A percentile compares a stretch with the other conserved stretches of the same genome.
Evolutionary conservation across 2,888 invertebrate genomes (phyloP).

Genomic region (Heliconius ethilla): DNA sequence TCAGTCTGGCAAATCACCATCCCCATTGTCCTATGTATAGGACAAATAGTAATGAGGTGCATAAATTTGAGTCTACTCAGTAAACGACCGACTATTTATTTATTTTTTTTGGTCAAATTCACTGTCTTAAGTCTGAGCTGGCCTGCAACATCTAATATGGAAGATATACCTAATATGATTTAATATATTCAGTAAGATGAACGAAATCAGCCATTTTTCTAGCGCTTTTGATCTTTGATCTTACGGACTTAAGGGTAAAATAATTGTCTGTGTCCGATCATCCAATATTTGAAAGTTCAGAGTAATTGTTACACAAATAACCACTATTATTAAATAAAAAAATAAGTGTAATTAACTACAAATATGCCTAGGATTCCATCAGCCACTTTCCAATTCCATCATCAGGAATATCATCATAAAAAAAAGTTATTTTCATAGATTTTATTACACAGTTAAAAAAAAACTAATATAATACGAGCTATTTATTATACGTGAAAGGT

Average conservation of each 20-base stretch:
- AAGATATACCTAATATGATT: slow-evolving; percentile 10
- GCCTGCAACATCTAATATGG: neutral
- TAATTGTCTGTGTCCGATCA: neutral
- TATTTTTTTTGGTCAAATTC: neutral
- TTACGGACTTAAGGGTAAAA: neutral
- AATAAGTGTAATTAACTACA: neutral
- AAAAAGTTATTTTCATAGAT: neutral
- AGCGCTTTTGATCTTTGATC: neutral
- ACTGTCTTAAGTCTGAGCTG: slow-evolving; percentile 13
- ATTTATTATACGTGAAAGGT: neutral
- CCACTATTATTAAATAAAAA: neutral
- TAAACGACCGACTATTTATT: neutral
- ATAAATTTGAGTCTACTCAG: too few relatives aligned
- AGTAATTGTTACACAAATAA: neutral
- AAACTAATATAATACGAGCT: neutral
- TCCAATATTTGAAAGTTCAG: neutral
- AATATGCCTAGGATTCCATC: neutral
- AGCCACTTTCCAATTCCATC: too few relatives aligned
- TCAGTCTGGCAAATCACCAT: too few relatives aligned
- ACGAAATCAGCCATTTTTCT: neutral
- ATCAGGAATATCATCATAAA: too few relatives aligned
- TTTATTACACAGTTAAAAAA: too few relatives aligned
- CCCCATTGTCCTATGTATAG: too few relatives aligned
- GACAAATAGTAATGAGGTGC: too few relatives aligned
- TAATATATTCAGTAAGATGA: neutral